These are phyloP conservation scores for Tetanocera ferruginea DNA, from an alignment of 2,888 invertebrate genomes.

Conservation along the genomic window DNA sequence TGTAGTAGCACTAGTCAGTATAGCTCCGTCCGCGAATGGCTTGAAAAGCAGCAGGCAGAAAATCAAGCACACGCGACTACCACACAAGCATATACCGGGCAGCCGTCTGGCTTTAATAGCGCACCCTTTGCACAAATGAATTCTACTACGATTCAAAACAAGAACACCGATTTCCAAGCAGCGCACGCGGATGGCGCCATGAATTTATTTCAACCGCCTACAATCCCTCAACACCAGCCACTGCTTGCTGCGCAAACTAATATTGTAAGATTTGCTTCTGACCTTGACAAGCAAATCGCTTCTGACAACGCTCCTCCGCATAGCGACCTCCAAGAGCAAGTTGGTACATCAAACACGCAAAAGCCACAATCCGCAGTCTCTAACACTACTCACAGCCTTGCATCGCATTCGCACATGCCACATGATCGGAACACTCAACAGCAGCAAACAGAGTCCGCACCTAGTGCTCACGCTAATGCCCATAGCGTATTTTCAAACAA, in stretches of 20 bases:
- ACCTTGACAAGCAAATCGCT: no score
- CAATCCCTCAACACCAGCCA: no score
- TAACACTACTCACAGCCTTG: no score
- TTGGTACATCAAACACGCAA: no score
- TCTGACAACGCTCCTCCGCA: not conserved
- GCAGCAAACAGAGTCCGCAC: not conserved
- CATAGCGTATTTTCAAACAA: no score
- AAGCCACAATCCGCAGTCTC: not conserved
- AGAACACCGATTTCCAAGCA: not conserved
- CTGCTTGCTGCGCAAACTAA: no score
- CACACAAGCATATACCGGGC: not conserved
- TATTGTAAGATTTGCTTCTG: no score
- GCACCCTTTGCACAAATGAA: not conserved
- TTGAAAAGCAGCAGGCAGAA: not conserved
- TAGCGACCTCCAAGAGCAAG: not conserved
- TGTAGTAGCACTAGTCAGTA: no score
- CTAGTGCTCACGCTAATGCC: no score
- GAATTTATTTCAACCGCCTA: no score
- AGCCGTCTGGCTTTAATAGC: not conserved
- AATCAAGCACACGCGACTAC: not conserved
- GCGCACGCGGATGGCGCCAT: not conserved
- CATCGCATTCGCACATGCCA: not conserved
- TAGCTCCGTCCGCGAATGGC: not conserved
- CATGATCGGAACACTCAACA: no score
- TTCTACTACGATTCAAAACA: not conserved